Evolutionary conservation across 1,140 invertebrate genomes (phyloP).

Genomic region (Cardiocondyla obscurior): DNA sequence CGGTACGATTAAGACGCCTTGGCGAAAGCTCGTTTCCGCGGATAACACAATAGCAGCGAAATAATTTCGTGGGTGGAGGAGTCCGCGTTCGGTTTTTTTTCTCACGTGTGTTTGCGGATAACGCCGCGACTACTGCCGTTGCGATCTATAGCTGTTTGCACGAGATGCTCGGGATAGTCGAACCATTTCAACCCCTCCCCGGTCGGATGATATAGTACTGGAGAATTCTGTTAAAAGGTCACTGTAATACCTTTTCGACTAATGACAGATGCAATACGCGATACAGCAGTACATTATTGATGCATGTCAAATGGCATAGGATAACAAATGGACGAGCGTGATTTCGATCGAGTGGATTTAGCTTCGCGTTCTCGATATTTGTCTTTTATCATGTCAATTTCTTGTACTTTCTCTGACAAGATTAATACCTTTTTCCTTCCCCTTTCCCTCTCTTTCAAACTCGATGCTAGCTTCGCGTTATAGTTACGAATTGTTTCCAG

Average conservation of each 20-base stretch:
- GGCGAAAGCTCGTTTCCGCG: no score
- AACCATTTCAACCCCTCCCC: neutral
- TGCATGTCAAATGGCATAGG: slow-evolving; percentile 44
- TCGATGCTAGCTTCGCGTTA: neutral
- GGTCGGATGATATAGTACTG: neutral
- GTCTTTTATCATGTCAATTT: slow-evolving; percentile 8
- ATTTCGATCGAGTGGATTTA: slow-evolving; percentile 20
- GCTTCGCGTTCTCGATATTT: slow-evolving; percentile 13
- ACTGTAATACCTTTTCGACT: slow-evolving; percentile 6
- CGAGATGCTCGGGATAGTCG: neutral
- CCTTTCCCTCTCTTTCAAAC: no score
- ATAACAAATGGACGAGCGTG: slow-evolving; percentile 39
- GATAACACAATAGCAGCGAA: neutral
- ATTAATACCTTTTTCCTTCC: neutral
- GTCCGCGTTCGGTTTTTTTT: neutral
- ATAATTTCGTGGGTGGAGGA: neutral
- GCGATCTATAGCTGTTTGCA: neutral
- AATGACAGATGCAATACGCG: slow-evolving; percentile 51
- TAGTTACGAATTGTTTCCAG: slow-evolving; percentile 1
- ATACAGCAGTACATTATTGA: neutral
- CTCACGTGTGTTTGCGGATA: neutral
- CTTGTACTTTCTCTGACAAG: slow-evolving; percentile 3
- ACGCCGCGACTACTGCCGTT: neutral
- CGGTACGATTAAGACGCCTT: neutral
- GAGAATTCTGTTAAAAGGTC: neutral